A percentile compares a stretch with the other conserved stretches of the same genome.
Conservation (phyloP, 1,140 invertebrate species). For the Armadillidium nasatum region DNA sequence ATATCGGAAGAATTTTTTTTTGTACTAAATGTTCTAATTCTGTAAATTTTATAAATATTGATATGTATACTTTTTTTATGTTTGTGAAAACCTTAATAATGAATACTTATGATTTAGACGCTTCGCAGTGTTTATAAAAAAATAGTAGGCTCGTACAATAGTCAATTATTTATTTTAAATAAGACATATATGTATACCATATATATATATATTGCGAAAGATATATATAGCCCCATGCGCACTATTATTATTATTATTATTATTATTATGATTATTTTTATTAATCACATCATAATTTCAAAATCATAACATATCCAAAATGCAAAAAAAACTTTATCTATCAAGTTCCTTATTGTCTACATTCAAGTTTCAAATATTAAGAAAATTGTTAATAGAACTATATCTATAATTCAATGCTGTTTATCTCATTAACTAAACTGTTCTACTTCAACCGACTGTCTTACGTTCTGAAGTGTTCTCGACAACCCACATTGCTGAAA, state of each 20-base stretch:
- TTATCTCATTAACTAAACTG: background rate
- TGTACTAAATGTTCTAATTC: too few species aligned
- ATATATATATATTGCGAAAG: too few species aligned
- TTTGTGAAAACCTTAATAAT: too few species aligned
- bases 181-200: too few species aligned
- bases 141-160: too few species aligned
- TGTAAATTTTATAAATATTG: too few species aligned
- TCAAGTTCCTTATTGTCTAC: background rate
- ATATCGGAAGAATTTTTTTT: too few species aligned
- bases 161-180: too few species aligned
- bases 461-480: slow-evolving; percentile 6
- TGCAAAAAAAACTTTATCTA: background rate
- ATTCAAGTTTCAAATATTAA: background rate
- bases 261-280: slow-evolving; percentile 2
- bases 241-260: slow-evolving; percentile 10
- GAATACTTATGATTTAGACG: too few species aligned
- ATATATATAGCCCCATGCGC: too few species aligned
- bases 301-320: background rate
- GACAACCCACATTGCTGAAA: background rate
- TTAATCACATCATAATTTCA: background rate
- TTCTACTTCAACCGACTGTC: background rate
- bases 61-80: too few species aligned
- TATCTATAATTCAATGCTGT: slow-evolving; percentile 3
- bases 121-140: too few species aligned
- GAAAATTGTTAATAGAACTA: slow-evolving; percentile 12